phyloP scores from a whole-genome alignment of 2,888 invertebrate genomes.

The Oxytorus armatus region DNA sequence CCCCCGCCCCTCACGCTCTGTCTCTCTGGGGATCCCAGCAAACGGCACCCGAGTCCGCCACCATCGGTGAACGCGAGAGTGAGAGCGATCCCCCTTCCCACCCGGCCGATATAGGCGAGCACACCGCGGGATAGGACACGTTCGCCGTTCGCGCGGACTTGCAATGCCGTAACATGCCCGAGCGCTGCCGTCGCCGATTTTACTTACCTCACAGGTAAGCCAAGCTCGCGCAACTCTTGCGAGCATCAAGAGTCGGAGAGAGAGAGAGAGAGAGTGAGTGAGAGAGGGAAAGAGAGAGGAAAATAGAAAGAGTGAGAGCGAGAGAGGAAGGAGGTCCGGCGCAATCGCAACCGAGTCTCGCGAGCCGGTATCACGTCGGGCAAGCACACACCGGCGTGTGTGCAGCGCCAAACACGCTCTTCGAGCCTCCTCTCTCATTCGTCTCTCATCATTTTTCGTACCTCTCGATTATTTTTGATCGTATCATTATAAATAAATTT shows the following conservation, averaged over 20 bases:
- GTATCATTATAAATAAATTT: not conserved
- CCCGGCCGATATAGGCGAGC: conserved; percentile 19
- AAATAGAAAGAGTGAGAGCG: conserved; percentile 41
- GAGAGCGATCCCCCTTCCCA: conserved; percentile 50
- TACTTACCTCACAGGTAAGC: conserved; percentile 84
- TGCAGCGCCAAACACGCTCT: conserved; percentile 59
- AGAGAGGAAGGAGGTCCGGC: conserved; percentile 61
- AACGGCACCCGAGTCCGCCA: conserved; percentile 44
- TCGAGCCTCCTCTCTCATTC: conserved; percentile 53
- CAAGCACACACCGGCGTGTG: conserved; percentile 67
- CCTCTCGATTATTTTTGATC: not conserved
- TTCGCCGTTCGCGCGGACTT: conserved; percentile 75
- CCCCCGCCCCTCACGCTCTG: conserved; percentile 56
- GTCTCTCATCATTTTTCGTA: conserved; percentile 21
- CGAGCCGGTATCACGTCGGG: conserved; percentile 69
- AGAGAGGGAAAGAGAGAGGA: conserved; percentile 2
- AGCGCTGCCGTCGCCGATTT: conserved; percentile 78
- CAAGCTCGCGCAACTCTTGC: conserved; percentile 73
- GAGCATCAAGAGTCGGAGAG: conserved; percentile 47
- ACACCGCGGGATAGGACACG: conserved; percentile 48
- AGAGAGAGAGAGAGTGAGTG: conserved; percentile 18
- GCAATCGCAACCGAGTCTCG: conserved; percentile 68
- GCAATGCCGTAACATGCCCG: conserved; percentile 83
- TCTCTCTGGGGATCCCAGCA: conserved; percentile 43
- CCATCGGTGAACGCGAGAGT: conserved; percentile 50